phyloP scores from a whole-genome alignment of 1,140 invertebrate species.

The Nymphalis io region DNA sequence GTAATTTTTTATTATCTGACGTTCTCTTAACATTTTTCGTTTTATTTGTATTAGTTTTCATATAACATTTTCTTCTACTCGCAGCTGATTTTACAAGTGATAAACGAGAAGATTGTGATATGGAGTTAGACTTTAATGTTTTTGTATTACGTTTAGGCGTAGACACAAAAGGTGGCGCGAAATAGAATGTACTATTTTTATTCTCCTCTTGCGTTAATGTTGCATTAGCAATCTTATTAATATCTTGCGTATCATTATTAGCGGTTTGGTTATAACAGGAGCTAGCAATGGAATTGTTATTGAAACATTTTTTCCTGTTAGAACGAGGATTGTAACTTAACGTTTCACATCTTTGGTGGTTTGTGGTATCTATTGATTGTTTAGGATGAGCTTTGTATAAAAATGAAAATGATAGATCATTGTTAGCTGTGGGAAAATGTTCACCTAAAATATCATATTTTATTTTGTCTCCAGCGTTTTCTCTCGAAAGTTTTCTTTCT shows the following conservation, averaged over 20 bases:
- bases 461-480: background rate
- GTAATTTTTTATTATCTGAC: conserved; percentile 27
- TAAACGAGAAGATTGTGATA: background rate
- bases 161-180: conserved; percentile 51
- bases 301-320: background rate
- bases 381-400: conserved; percentile 28
- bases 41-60: conserved; percentile 12
- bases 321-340: background rate
- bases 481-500: background rate
- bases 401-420: conserved; percentile 50
- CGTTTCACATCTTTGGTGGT: background rate
- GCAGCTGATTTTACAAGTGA: background rate
- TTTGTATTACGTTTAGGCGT: conserved; percentile 42
- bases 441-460: background rate
- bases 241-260: background rate
- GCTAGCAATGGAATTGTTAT: background rate
- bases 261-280: background rate
- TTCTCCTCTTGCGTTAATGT: background rate
- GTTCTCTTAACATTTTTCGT: conserved; percentile 16
- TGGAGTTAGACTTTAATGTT: background rate
- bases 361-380: background rate
- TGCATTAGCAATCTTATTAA: background rate
- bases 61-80: conserved; percentile 16
- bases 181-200: conserved; percentile 32
- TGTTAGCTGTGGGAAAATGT: background rate